Conservation (phyloP, 2,888 invertebrate species). For the Trichogramma dendrolimi region DNA sequence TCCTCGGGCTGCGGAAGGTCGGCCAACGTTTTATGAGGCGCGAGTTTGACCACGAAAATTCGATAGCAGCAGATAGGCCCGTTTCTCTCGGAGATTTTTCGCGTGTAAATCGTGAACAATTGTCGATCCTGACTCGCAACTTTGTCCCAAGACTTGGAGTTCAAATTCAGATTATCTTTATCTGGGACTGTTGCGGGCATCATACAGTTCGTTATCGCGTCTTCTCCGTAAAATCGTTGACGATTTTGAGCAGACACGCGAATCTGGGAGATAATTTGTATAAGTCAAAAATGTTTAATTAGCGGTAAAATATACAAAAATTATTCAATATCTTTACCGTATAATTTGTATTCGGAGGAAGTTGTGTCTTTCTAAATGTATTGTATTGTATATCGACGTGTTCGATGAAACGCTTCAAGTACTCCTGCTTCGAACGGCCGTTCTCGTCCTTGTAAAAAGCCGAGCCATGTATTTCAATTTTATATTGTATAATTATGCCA, state of each 20-base stretch:
- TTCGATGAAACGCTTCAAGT: slow-evolving; percentile 60
- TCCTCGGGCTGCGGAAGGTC: slow-evolving; percentile 68
- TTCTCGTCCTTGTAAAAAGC: slow-evolving; percentile 54
- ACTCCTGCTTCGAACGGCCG: slow-evolving; percentile 53
- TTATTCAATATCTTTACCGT: slow-evolving; percentile 55
- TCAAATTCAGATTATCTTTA: slow-evolving; percentile 57
- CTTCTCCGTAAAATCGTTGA: slow-evolving; percentile 68
- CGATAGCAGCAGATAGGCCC: slow-evolving; percentile 86
- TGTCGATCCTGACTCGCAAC: slow-evolving; percentile 64
- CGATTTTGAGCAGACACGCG: slow-evolving; percentile 72
- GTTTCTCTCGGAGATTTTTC: slow-evolving; percentile 76
- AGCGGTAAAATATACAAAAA: background rate
- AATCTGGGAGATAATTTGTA: slow-evolving; percentile 34
- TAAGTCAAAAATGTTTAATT: slow-evolving; percentile 3
- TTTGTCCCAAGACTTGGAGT: slow-evolving; percentile 61
- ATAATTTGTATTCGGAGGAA: slow-evolving; percentile 80
- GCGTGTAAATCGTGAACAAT: slow-evolving; percentile 71
- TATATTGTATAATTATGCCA: slow-evolving; percentile 75
- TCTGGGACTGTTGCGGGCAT: slow-evolving; percentile 73
- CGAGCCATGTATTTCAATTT: slow-evolving; percentile 59
- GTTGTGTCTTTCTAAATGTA: slow-evolving; percentile 54
- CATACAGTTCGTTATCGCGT: slow-evolving; percentile 61
- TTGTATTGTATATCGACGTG: slow-evolving; percentile 55
- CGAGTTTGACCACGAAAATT: slow-evolving; percentile 72
- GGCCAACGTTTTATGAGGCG: slow-evolving; percentile 60